Evolutionary conservation across 2,113 vertebrate species (phyloP), one percentile per base, ranked within the genome.

Genomic region (Ctenomys sociabilis): DNA sequence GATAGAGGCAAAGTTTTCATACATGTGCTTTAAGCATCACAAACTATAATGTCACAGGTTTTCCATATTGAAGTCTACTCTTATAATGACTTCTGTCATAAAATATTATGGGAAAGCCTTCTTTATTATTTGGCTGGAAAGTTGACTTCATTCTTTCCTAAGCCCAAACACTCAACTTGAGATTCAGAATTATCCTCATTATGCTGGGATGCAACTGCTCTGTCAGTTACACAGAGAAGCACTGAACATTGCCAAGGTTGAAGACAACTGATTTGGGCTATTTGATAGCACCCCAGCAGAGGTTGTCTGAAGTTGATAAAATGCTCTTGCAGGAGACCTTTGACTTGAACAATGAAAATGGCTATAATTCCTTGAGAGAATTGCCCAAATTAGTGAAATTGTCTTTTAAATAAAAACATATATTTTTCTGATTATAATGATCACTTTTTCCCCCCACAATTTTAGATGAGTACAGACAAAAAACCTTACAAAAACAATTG

Each of bases 161-260:
- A 88, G 81, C 85, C 63, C 96, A 93, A 21, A 2, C 19, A 77
- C 97, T 97, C 95, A 92, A 75, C 87, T 93, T 84, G 91, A 97
- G 86, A 59, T 84, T 97, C 97, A 92, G 54, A 97, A 95, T 49
- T 77, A 77, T 96, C 68, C 78, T 92, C 37, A 90, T 96, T 90
- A 78, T 64, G 30, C 40, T 88, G 64, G 70, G 19, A 73, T 84
- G 19, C 35, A 93, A 73, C 49, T 45, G 89, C 97, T 97, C 84
- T 93, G 93, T 96, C 81, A 94, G 5, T 93, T 96, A 19, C 35
- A 82, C 37, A 90, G 66, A 80, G 59, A 96, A 35, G 32, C 88
- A 68, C 6, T 70, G 90, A 77, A 68, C 52, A 82, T 30, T 45
- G 61, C 54, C 88, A 80, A 73, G 61, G 72, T 82, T 95, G 19